These are phyloP conservation scores for Cotesia vestalis DNA, from an alignment of 1,140 invertebrate species.

Conservation along the genomic window DNA sequence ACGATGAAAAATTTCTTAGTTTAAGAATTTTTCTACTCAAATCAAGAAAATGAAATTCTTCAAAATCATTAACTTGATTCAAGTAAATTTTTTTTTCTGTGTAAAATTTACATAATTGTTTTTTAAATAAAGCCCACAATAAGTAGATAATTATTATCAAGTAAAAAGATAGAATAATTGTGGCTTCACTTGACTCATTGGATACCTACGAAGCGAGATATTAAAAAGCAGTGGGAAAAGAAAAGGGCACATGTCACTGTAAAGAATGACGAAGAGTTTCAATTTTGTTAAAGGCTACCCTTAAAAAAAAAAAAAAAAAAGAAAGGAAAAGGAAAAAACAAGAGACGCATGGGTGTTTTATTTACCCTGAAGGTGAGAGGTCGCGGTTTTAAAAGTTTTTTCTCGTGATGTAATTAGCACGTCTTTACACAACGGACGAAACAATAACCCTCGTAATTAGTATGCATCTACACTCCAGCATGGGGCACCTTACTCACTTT, in stretches of 20 bases:
- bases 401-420: conserved; percentile 62
- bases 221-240: conserved; percentile 9
- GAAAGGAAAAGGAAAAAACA: neutral
- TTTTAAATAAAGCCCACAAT: too few species aligned
- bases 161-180: too few species aligned
- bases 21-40: too few species aligned
- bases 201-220: conserved; percentile 26
- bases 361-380: conserved; percentile 44
- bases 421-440: conserved; percentile 52
- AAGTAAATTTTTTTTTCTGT: too few species aligned
- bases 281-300: conserved; percentile 33
- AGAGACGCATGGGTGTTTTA: conserved; percentile 46
- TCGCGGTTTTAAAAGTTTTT: conserved; percentile 46
- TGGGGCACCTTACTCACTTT: conserved; percentile 26
- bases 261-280: conserved; percentile 36
- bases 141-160: too few species aligned
- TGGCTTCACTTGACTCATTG: conserved; percentile 28
- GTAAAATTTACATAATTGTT: too few species aligned
- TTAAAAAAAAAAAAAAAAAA: conserved; percentile 6
- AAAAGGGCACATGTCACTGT: conserved; percentile 24
- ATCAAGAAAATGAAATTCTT: too few species aligned
- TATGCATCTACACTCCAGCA: conserved; percentile 45
- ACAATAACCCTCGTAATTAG: conserved; percentile 58
- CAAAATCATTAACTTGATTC: too few species aligned
- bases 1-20: too few species aligned